Percentiles rank a stretch among this genome's conserved stretches.
These are phyloP conservation scores for Megathymus violae DNA, from an alignment of 1,140 invertebrate genomes.

Conservation along the genomic window DNA sequence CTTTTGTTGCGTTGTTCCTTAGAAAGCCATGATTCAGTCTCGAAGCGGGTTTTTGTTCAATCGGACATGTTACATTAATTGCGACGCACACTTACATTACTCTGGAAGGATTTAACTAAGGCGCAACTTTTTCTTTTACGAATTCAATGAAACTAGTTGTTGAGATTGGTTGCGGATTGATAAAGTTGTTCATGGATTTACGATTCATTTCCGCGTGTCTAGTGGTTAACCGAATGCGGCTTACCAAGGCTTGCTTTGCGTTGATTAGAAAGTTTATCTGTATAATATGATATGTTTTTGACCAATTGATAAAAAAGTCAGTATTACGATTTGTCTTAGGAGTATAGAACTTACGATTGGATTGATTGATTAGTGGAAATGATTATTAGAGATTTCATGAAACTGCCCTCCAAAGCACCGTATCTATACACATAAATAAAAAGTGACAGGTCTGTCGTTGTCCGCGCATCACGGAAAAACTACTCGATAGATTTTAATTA, in stretches of 20 bases:
- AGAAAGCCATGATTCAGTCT: not conserved
- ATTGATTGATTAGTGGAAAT: too few species aligned
- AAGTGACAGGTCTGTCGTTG: too few species aligned
- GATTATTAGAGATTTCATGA: too few species aligned
- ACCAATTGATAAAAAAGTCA: too few species aligned
- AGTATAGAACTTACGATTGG: too few species aligned
- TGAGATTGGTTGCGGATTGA: slow-evolving; percentile 13
- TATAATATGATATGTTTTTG: too few species aligned
- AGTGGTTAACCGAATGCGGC: slow-evolving; percentile 2
- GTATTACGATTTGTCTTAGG: too few species aligned
- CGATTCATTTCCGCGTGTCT: slow-evolving; percentile 8
- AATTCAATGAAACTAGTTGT: slow-evolving; percentile 19
- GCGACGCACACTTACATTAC: slow-evolving; percentile 9
- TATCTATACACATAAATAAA: too few species aligned
- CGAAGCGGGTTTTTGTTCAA: slow-evolving; percentile 7
- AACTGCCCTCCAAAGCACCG: too few species aligned
- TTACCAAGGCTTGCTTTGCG: not conserved
- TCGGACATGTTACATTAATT: slow-evolving; percentile 13
- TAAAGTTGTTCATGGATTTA: slow-evolving; percentile 19
- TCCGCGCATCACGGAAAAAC: too few species aligned
- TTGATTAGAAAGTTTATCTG: too few species aligned
- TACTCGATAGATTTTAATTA: too few species aligned
- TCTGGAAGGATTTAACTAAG: not conserved
- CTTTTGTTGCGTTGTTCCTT: not conserved
- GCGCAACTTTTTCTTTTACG: slow-evolving; percentile 2